phyloP scores from a whole-genome alignment of 2,888 invertebrate genomes.

The Nectonema munidae region DNA sequence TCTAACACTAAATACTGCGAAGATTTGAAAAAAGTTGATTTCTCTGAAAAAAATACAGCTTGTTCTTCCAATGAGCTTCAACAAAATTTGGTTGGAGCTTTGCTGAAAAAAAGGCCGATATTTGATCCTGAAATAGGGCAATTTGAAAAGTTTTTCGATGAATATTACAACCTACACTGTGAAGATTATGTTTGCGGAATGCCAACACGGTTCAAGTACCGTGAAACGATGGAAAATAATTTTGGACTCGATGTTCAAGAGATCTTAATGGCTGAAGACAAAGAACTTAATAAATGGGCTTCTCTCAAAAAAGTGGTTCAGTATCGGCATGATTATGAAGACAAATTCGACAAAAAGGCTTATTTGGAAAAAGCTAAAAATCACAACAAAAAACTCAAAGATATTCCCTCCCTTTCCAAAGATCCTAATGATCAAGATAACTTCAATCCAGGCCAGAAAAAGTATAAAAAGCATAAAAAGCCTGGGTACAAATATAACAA shows the following conservation, averaged over 20 bases:
- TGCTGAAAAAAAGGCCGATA: constrained; percentile 42
- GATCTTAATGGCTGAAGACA: constrained; percentile 62
- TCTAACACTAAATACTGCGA: constrained; percentile 34
- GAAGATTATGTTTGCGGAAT: constrained; percentile 56
- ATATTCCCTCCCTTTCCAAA: neutral
- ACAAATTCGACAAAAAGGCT: constrained; percentile 40
- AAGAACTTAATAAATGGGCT: constrained; percentile 73
- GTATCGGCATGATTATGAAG: constrained; percentile 39
- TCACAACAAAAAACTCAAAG: constrained; percentile 10
- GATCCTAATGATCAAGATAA: constrained; percentile 1
- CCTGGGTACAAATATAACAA: constrained; percentile 17
- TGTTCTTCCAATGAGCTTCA: too few relatives aligned
- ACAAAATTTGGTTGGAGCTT: constrained; percentile 39
- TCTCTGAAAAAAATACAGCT: constrained; percentile 16
- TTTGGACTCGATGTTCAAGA: constrained; percentile 56
- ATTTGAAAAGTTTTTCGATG: constrained; percentile 32
- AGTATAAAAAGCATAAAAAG: constrained; percentile 20
- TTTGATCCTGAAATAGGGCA: constrained; percentile 36
- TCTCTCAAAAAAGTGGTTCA: constrained; percentile 55
- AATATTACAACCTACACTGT: constrained; percentile 70
- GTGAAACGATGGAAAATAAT: constrained; percentile 47
- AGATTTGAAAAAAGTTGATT: constrained; percentile 14
- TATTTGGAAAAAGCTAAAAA: constrained; percentile 27
- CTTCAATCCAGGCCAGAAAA: constrained; percentile 16
- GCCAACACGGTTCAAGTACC: constrained; percentile 60